phyloP scores from a whole-genome alignment of 2,797 vertebrate species.

The Fundulus diaphanus region DNA sequence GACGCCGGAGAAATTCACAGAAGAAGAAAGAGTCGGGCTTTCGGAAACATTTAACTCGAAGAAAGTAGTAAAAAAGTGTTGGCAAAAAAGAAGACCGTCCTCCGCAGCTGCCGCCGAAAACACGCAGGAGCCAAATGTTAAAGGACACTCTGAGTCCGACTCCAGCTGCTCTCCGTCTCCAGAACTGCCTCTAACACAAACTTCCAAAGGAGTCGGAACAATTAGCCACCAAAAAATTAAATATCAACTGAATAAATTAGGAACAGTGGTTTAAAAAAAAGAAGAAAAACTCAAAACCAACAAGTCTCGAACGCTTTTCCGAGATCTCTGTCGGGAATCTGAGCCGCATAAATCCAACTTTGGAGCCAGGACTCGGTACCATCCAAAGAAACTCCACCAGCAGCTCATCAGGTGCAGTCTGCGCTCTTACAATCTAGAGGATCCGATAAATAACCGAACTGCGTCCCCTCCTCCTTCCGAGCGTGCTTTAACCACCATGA shows the following conservation, averaged over 20 bases:
- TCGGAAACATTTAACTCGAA: background rate
- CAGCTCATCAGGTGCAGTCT: slow-evolving; percentile 67
- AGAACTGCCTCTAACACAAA: background rate
- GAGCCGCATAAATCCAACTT: slow-evolving; percentile 69
- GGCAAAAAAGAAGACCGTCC: slow-evolving; percentile 47
- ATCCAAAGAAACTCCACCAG: slow-evolving; percentile 25
- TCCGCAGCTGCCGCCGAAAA: slow-evolving; percentile 20
- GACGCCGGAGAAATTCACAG: slow-evolving; percentile 61
- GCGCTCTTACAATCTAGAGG: slow-evolving; percentile 62
- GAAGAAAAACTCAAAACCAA: no score
- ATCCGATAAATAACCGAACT: slow-evolving; percentile 70
- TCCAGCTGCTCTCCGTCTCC: background rate
- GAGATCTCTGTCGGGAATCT: slow-evolving; percentile 40
- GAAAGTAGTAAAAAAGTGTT: slow-evolving; percentile 23
- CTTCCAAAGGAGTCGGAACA: background rate
- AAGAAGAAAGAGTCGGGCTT: background rate
- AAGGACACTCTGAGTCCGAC: slow-evolving; percentile 15
- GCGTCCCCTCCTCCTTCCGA: slow-evolving; percentile 57
- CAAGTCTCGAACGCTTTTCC: slow-evolving; percentile 43
- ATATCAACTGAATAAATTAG: slow-evolving; percentile 16
- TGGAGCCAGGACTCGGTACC: slow-evolving; percentile 33
- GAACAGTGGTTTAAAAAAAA: slow-evolving; percentile 20
- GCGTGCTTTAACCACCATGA: slow-evolving; percentile 58
- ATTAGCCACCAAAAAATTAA: slow-evolving; percentile 6
- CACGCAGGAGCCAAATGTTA: slow-evolving; percentile 16